These are phyloP conservation scores for Liodrosophila aerea DNA, from an alignment of 2,888 invertebrate species.

Conservation along the genomic window DNA sequence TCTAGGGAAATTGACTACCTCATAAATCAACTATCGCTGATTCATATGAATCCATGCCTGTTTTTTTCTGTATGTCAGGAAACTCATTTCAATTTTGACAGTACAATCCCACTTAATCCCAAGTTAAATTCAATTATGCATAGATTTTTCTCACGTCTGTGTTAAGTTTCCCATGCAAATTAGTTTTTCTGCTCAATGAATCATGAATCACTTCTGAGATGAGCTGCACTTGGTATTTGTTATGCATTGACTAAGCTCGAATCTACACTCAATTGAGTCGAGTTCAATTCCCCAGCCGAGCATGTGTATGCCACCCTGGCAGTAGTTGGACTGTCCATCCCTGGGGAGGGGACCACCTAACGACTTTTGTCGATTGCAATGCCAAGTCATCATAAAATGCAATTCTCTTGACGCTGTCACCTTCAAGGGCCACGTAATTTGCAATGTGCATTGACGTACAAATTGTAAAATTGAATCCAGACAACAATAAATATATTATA, in stretches of 20 bases:
- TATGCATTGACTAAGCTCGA: slow-evolving; percentile 17
- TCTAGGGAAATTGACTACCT: no score
- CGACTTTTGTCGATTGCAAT: slow-evolving; percentile 39
- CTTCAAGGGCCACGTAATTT: slow-evolving; percentile 70
- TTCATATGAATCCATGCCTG: slow-evolving; percentile 16
- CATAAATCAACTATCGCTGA: slow-evolving; percentile 2
- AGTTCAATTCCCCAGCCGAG: no score
- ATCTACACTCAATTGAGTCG: not conserved
- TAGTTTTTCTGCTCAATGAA: not conserved
- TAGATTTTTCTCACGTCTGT: slow-evolving; percentile 40
- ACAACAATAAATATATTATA: slow-evolving; percentile 38
- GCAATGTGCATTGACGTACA: slow-evolving; percentile 62
- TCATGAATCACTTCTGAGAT: slow-evolving; percentile 10
- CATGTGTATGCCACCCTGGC: not conserved
- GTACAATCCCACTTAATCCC: no score
- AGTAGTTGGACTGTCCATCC: not conserved
- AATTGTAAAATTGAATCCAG: slow-evolving; percentile 55
- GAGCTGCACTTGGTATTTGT: slow-evolving; percentile 10
- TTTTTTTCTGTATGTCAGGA: no score
- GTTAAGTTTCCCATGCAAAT: slow-evolving; percentile 32
- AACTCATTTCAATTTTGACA: no score
- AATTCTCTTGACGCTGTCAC: slow-evolving; percentile 59
- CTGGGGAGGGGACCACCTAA: slow-evolving; percentile 21
- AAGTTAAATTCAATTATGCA: slow-evolving; percentile 30
- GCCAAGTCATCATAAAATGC: slow-evolving; percentile 64